Evolutionary conservation across 2,888 invertebrate species (phyloP), one percentile per base, ranked within the genome.

Genomic region (Poecilobothrus nobilitatus): DNA sequence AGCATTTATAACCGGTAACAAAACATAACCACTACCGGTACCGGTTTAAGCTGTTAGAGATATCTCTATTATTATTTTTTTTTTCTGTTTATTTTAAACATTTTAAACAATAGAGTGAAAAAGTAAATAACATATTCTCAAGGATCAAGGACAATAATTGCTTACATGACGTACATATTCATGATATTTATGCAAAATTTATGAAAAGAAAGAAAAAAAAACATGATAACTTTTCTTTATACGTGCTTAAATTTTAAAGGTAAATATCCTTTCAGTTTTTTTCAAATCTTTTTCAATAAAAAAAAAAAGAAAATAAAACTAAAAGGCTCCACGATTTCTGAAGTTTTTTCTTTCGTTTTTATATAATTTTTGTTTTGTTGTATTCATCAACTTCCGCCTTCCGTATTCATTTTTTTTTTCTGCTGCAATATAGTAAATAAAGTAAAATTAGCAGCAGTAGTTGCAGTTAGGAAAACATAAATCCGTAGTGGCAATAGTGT

Each of bases 81-180:
- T 37, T 37, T 37, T 10, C 9, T 37, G 2, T 37, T 37, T 37
- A 12, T 37, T 37, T 34, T 37, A 27, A 27, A 27, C 9, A 37
- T 37, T 37, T 8, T 10, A 37, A 37, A 27, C 27, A 27, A 27
- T 27, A 27, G 27, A 27, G 27, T 27, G 27, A 27, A 37, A 8
- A 37, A 8, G 37, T 10, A 53, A 53, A 53, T 12, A 53, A 53
- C 6, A 53, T 18, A 18, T 53, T 53, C 27, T 63, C 63, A 63
- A 63, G 63, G 63, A 63, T 63, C 63, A 63, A 63, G 63, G 63
- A 27, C 63, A 63, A 63, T 63, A 27, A 27, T 27, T 27, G 27
- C 6, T 15, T 53, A 18, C 53, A 53, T 53, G 53, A 15, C 18
- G 37, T 4, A 37, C 6, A 2, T 53, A 18, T 15, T 53, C 15